Percentiles rank a stretch among this genome's conserved stretches.
phyloP scores from a whole-genome alignment of 37 sponge, comb jelly and placozoan species.

The Hormiphora californensis region DNA sequence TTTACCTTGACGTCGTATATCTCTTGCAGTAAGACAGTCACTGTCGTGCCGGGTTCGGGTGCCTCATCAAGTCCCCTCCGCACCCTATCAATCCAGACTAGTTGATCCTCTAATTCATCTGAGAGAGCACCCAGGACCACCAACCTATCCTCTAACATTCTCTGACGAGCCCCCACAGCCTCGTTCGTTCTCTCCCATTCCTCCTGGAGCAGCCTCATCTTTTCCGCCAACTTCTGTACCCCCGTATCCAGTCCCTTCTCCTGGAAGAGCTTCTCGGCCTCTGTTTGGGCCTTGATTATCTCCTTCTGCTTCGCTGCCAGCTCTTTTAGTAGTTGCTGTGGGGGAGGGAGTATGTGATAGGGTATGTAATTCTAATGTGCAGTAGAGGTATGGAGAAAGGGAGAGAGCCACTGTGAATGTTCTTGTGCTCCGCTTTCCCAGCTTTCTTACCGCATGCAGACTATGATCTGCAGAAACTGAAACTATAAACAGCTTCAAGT shows the following conservation, averaged over 20 bases:
- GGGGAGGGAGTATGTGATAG: no score
- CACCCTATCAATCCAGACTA: neutral
- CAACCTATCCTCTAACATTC: conserved; percentile 2
- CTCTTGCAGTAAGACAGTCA: neutral
- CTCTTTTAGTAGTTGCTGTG: conserved; percentile 30
- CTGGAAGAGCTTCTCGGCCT: neutral
- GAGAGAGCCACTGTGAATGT: no score
- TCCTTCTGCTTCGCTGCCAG: conserved; percentile 9
- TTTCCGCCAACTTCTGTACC: neutral
- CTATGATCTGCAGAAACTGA: no score
- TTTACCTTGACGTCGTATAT: conserved; percentile 6
- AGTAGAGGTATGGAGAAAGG: no score
- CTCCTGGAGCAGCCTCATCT: neutral
- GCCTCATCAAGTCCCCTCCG: neutral
- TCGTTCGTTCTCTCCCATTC: neutral
- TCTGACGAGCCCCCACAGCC: neutral
- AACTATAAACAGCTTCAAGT: no score
- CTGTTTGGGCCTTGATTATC: neutral
- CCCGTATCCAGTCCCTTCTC: neutral
- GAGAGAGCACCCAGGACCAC: conserved; percentile 29
- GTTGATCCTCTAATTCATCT: conserved; percentile 5
- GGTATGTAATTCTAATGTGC: no score
- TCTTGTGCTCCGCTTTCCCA: no score
- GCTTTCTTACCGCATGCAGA: no score
- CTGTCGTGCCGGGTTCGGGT: neutral